These are phyloP conservation scores for Papilio elwesi DNA, from an alignment of 2,888 invertebrate genomes.

Conservation along the genomic window DNA sequence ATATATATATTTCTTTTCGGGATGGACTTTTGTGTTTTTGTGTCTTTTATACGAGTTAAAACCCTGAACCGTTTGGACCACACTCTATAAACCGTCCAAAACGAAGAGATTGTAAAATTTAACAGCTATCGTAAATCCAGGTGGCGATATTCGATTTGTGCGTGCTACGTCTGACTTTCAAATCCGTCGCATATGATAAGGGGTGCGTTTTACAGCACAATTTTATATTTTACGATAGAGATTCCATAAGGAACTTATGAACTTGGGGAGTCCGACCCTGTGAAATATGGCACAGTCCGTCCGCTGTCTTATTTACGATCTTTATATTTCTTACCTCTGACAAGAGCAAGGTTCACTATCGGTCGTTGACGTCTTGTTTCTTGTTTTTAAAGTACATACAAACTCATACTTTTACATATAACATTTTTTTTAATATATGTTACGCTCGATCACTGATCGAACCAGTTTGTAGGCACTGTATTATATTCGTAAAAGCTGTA, in stretches of 20 bases:
- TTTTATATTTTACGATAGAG: conserved; percentile 52
- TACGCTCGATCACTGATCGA: too few relatives aligned
- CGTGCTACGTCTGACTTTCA: conserved; percentile 48
- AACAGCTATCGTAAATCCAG: conserved; percentile 52
- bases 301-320: background rate
- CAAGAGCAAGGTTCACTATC: too few relatives aligned
- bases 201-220: conserved; percentile 47
- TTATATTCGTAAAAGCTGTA: too few relatives aligned
- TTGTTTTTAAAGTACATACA: too few relatives aligned
- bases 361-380: too few relatives aligned
- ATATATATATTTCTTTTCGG: background rate
- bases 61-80: background rate
- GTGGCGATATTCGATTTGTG: conserved; percentile 55
- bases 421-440: too few relatives aligned
- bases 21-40: background rate
- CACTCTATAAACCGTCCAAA: conserved; percentile 51
- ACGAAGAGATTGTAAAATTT: conserved; percentile 56
- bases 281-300: conserved; percentile 31
- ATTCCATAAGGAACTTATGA: conserved; percentile 44
- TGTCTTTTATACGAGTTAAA: background rate
- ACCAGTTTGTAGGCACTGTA: too few relatives aligned
- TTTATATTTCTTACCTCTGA: background rate
- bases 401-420: too few relatives aligned
- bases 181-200: conserved; percentile 43
- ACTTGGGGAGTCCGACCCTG: conserved; percentile 15